Conservation (phyloP, 2,888 invertebrate species). For the Pachliopta kotzebuea region DNA sequence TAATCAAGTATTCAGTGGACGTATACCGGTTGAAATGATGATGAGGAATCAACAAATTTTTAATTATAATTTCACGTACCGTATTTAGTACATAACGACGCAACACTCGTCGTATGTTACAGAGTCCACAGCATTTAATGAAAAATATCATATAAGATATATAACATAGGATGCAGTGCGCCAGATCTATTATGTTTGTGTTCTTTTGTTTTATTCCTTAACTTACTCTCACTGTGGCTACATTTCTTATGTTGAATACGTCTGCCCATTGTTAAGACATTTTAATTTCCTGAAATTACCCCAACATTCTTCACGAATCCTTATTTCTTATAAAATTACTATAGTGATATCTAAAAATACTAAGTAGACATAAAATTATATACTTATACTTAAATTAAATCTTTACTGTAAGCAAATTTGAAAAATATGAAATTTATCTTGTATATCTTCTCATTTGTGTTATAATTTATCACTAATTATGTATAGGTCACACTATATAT, state of each 20-base stretch:
- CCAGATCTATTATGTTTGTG: conserved; percentile 21
- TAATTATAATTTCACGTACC: not conserved
- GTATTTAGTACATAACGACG: not conserved
- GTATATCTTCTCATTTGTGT: no score
- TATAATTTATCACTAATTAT: no score
- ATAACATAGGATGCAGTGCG: conserved; percentile 12
- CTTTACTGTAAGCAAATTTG: no score
- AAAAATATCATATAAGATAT: conserved; percentile 16
- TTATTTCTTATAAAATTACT: no score
- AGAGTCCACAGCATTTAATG: conserved; percentile 22
- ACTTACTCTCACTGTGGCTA: conserved; percentile 15
- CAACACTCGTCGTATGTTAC: conserved; percentile 13
- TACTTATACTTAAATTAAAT: no score
- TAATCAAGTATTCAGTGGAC: no score
- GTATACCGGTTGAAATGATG: no score
- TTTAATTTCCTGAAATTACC: conserved; percentile 26
- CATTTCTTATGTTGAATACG: conserved; percentile 19
- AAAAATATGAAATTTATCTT: no score
- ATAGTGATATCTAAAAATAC: no score
- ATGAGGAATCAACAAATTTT: not conserved
- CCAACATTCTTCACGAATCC: not conserved
- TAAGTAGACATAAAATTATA: no score
- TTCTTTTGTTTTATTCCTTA: conserved; percentile 26
- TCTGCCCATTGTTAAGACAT: conserved; percentile 22
- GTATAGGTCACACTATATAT: no score